Conservation (phyloP, 2,888 invertebrate species). For the Drosophila sordidapex region DNA sequence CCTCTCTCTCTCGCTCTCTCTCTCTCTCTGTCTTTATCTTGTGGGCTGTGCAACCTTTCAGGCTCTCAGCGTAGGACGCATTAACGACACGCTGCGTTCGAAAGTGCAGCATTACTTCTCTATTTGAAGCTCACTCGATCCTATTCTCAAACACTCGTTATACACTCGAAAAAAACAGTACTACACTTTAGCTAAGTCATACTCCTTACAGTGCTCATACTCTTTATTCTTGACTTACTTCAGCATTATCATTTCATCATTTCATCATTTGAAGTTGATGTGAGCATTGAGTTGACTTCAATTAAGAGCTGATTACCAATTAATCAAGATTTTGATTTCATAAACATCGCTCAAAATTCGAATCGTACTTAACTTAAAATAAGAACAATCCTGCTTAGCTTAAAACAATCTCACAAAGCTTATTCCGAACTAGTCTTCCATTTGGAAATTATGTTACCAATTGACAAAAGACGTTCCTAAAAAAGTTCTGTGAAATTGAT, state of each 20-base stretch:
- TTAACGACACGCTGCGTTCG: conserved; percentile 69
- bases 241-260: too few relatives aligned
- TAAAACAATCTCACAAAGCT: background rate
- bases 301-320: background rate
- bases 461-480: background rate
- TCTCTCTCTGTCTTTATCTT: background rate
- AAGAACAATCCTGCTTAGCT: background rate
- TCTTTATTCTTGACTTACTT: too few relatives aligned
- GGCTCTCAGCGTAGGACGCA: conserved; percentile 36
- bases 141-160: background rate
- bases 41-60: conserved; percentile 2
- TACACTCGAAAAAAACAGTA: background rate
- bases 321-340: too few relatives aligned
- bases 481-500: background rate
- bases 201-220: background rate
- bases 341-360: background rate
- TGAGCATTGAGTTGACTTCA: background rate
- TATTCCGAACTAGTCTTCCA: background rate
- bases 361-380: background rate
- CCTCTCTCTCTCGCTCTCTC: background rate
- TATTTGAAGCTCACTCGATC: conserved; percentile 19
- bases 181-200: background rate
- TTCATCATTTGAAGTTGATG: background rate
- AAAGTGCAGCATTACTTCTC: conserved; percentile 45
- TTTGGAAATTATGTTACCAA: background rate